A percentile compares a stretch with the other conserved stretches of the same genome.
Evolutionary conservation across 1,140 invertebrate genomes (phyloP).

Genomic region (Berghia stephanieae): DNA sequence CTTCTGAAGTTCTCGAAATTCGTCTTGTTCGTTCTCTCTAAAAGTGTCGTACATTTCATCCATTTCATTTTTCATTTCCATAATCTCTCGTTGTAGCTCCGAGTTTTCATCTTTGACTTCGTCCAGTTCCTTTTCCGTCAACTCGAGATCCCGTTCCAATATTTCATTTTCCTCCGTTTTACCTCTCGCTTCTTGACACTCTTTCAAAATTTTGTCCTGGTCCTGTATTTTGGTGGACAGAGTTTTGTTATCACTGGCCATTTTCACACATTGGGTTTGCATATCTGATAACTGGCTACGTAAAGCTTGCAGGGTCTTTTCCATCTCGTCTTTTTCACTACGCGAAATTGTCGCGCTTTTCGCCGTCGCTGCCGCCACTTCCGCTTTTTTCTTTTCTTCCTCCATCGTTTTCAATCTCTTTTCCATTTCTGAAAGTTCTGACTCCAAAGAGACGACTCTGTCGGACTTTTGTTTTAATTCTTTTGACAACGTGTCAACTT

Average conservation of each 20-base stretch:
- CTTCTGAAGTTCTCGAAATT: conserved; percentile 82
- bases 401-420: conserved; percentile 24
- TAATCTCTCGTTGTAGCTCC: conserved; percentile 91
- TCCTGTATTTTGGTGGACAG: conserved; percentile 49
- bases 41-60: conserved; percentile 98
- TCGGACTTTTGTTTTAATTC: conserved; percentile 26
- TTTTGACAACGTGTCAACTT: neutral
- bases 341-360: conserved; percentile 31
- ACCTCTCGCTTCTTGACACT: conserved; percentile 18
- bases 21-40: conserved; percentile 94
- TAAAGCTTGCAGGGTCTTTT: conserved; percentile 35
- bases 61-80: conserved; percentile 94
- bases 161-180: conserved; percentile 38
- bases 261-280: conserved; percentile 45
- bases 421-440: conserved; percentile 24
- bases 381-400: conserved; percentile 15
- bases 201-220: conserved; percentile 32
- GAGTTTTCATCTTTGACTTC: conserved; percentile 97
- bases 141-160: conserved; percentile 38
- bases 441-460: neutral
- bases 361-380: neutral
- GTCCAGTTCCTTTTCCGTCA: conserved; percentile 76
- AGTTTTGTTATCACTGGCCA: conserved; percentile 49
- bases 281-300: conserved; percentile 41
- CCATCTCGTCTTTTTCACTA: conserved; percentile 38